Base-by-base conservation (phyloP, 2,797 vertebrate genomes). In the Percopsis omiscomaycus region DNA sequence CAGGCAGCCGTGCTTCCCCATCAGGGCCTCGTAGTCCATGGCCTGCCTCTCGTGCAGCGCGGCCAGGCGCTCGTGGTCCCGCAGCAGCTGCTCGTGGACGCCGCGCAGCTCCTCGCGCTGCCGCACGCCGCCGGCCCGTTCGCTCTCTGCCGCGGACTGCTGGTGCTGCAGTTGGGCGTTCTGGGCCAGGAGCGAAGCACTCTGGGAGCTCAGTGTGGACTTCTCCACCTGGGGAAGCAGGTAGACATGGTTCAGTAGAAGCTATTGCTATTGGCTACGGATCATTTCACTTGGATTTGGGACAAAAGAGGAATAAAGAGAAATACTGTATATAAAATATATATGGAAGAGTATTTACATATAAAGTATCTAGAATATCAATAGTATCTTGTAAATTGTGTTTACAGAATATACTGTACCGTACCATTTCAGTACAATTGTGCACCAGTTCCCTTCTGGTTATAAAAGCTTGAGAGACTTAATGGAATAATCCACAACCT, bases 181-280 rank as follows among this genome's bases (percentile, higher is more conserved):
- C 87, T 98, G 96, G 69, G 94, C 95, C 95, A 96, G 93, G 53
- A 98, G 94, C 13, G 96, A 96, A 15, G 95, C 94, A 62, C 94
- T 95, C 83, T 96, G 95, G 0, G 96, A 96, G 81, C 92, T 95
- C 75, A 97, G 90, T 0, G 95, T 95, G 11, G 95, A 97, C 61
- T 95, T 96, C 83, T 98, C 96, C 71, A 98, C 96, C 96, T 98
- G 83, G 11, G 73, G 73, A 68, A 27, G 60, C 51, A 64, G 6
- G 5, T 5, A 12, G 6, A 42, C 30, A 27, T 44, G 27, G 46
- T 8, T 47, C 32, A 54, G 27, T 30, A 42, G 29, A 13, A 47
- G 2, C 28, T 11, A n/a, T 16, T 48, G 9, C 2, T 42, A 42
- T 5, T 42, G 37, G 37, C 9, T 42, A 42, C 1, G 22, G 22